Conservation (phyloP, 2,113 vertebrate species). For the Oriolus oriolus region DNA sequence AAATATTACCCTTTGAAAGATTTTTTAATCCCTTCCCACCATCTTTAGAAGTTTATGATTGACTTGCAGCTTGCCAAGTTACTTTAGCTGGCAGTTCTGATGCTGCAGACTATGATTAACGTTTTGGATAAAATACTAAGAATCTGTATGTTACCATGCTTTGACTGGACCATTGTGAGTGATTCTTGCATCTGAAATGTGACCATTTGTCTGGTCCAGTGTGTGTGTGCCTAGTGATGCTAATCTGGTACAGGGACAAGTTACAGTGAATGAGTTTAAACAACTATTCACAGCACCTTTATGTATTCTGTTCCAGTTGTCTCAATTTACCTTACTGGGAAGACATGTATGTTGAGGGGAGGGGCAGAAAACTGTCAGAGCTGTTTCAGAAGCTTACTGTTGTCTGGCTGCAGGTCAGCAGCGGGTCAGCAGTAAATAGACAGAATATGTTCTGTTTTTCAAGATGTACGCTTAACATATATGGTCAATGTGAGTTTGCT, state of each 20-base stretch:
- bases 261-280: neutral
- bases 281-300: neutral
- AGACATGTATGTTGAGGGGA: neutral
- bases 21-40: neutral
- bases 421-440: neutral
- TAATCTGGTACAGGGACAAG: neutral
- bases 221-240: neutral
- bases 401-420: neutral
- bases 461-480: neutral
- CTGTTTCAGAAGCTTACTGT: neutral
- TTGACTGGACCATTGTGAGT: neutral
- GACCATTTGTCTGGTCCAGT: neutral
- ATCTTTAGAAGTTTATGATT: neutral
- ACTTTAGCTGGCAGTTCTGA: neutral
- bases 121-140: neutral
- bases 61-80: neutral
- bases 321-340: neutral
- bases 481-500: accelerated
- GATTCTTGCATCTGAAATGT: neutral
- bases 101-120: neutral
- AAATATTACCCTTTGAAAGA: neutral
- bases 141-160: neutral
- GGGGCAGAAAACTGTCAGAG: neutral
- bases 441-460: neutral
- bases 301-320: neutral